Evolutionary conservation across 1,140 invertebrate species (phyloP), one percentile per base, ranked within the genome.

Genomic region (Protaetia brevitarsis): DNA sequence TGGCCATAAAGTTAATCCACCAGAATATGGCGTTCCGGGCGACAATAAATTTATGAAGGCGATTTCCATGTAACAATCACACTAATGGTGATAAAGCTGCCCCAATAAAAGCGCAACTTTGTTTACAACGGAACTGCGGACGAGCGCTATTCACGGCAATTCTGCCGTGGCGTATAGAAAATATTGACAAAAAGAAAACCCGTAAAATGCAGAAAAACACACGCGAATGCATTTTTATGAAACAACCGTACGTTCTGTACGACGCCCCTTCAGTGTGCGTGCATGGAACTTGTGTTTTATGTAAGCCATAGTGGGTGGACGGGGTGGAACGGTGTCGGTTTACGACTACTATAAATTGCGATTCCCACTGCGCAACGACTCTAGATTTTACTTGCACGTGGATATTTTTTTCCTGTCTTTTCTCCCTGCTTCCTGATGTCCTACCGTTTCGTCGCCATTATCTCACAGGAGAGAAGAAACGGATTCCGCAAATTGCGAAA

Each of bases 221-320:
- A 51, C 41, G 41, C 41, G 41, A 51, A 51, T 51, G 41, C 41
- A 51, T 51, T 51, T 51, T 51, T 51, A 51, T 51, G 41, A 51
- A 51, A 26, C 41, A n/a, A n/a, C n/a, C n/a, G n/a, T n/a, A n/a
- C n/a, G n/a, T n/a, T n/a, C n/a, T 19, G 41, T 51, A 51, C 41
- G 26, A 19, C 41, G 26, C 41, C 41, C 41, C 41, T 51, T 51
- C 26, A 7, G 41, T 51, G 41, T 51, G 41, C 26, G 34, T 11
- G 41, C 19, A 23, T 51, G 37, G 16, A 51, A 19, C 41, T 51
- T 51, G 41, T 51, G 41, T 51, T 51, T 51, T 51, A 51, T 51
- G 41, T 16, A 51, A 51, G 41, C 41, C 10, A 19, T 19, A 10
- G 41, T 51, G 16, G 13, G 41, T 10, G 16, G 5, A 51, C 2